Evolutionary conservation across 2,888 invertebrate genomes (phyloP).

Genomic region (Spisula solida): DNA sequence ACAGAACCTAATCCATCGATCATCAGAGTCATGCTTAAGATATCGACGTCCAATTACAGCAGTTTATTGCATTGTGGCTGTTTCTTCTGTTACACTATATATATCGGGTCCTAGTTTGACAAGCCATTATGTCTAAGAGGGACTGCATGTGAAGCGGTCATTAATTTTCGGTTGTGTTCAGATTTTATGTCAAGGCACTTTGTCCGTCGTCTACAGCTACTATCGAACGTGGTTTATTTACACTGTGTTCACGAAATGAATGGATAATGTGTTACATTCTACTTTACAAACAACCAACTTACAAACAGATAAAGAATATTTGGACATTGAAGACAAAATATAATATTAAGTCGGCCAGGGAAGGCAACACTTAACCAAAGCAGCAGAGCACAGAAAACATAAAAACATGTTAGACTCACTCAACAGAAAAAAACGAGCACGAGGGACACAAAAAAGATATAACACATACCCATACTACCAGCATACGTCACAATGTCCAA

Average conservation of each 20-base stretch:
- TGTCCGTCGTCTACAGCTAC: neutral
- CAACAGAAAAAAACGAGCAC: no score
- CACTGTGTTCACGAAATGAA: neutral
- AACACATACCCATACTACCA: no score
- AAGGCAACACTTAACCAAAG: no score
- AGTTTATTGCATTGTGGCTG: neutral
- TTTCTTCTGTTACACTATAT: neutral
- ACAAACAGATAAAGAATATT: no score
- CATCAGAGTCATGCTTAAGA: neutral
- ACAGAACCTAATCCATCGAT: slow-evolving; percentile 10
- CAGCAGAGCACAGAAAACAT: no score
- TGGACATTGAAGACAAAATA: no score
- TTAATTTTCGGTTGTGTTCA: neutral
- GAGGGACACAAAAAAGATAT: no score
- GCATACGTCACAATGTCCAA: no score
- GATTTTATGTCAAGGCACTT: neutral
- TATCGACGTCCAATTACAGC: neutral
- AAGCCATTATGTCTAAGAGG: neutral
- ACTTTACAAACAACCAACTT: no score
- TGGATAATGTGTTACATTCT: no score
- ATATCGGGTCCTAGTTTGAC: neutral
- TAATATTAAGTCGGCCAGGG: no score
- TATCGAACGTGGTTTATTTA: neutral
- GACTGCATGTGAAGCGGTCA: neutral
- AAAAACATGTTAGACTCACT: no score